Evolutionary conservation across 2,113 vertebrate species (phyloP), one percentile per base, ranked within the genome.

Genomic region (Archilochus colubris): DNA sequence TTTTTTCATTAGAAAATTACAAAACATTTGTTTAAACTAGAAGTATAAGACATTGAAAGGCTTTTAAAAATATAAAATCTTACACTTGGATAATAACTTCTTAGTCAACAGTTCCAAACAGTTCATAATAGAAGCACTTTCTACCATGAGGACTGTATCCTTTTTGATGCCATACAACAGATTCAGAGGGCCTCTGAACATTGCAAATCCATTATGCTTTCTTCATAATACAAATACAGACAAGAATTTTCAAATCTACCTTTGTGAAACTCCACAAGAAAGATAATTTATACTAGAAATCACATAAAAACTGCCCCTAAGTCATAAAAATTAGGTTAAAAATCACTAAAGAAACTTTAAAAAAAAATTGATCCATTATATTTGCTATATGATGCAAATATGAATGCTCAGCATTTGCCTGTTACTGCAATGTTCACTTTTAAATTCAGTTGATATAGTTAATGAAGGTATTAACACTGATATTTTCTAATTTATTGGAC

Each of bases 121-220:
- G 1, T 61, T 72, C 17, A n/a, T 44, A 54, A 46, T 12, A 53
- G n/a, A 46, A 75, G 6, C 4, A 25, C 10, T 74, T 89, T 77
- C 23, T 15, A 10, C 23, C 14, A 21, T 0, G 1, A 69, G 25
- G 44, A 31, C 2, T 33, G 2, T 25, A 36, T 53, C 28, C 17
- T 40, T 81, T 81, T 40, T 75, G 18, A 33, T 46, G 10, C 12
- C 64, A 31, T 40, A 6, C 23, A 53, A 22, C 25, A 33, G 20
- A 40, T 62, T 76, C 36, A 48, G 28, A 5, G 12, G 8, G 61
- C 4, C 4, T 28, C 21, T 33, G 27, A 62, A 58, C 14, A 21
- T 12, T 51, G 23, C 14, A 63, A 43, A 78, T 36, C 16, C 8
- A 12, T 81, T 28, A 17, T 63, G 17, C 31, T 67, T 46, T 59